These are phyloP conservation scores for Microcebus tavaratra DNA, from an alignment of 2,113 vertebrate species.

Conservation along the genomic window DNA sequence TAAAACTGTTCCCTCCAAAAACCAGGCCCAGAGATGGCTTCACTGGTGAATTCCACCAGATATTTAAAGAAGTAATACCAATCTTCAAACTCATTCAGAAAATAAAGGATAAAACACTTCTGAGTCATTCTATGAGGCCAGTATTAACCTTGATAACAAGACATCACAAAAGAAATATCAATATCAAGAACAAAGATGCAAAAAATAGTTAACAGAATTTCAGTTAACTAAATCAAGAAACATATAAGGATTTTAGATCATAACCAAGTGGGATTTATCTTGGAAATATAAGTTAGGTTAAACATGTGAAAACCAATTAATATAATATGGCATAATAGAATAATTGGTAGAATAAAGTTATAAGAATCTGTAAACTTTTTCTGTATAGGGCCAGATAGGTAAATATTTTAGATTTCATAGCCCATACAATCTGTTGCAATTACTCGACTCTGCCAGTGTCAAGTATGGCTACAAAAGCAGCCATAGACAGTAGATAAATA, in stretches of 20 bases:
- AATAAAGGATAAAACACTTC: neutral
- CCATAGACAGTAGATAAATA: neutral
- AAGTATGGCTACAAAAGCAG: neutral
- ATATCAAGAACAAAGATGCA: neutral
- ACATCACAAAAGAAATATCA: neutral
- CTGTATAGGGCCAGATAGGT: neutral
- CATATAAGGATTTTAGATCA: neutral
- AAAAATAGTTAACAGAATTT: neutral
- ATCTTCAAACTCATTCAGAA: neutral
- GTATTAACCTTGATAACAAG: neutral
- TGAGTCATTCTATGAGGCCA: neutral
- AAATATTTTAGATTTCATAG: neutral
- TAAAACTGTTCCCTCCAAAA: neutral
- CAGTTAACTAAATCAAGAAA: neutral
- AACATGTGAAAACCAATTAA: conserved; percentile 11
- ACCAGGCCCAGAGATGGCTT: neutral
- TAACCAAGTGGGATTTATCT: neutral
- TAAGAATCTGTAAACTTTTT: neutral
- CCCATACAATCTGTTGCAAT: neutral
- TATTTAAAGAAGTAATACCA: neutral
- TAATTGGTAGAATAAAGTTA: neutral
- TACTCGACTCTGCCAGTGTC: neutral
- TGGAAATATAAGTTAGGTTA: neutral
- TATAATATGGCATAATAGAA: neutral
- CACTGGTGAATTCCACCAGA: neutral